A percentile compares a stretch with the other conserved stretches of the same genome.
Evolutionary conservation across 2,888 invertebrate species (phyloP).

Genomic region (Machimus atricapillus): DNA sequence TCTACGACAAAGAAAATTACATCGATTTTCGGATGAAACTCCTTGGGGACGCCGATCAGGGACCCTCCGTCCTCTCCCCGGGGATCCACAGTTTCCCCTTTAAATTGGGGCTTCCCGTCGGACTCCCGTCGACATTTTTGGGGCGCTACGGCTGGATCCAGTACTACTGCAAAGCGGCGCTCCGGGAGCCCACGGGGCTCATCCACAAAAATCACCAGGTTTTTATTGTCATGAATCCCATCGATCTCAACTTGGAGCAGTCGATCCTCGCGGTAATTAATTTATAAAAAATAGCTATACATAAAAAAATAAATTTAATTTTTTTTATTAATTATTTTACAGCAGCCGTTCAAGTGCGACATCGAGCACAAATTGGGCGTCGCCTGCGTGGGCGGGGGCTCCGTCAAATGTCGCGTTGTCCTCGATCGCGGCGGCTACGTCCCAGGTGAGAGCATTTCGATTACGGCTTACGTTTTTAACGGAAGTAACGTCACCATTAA

Average conservation of each 20-base stretch:
- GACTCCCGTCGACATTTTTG: conserved; percentile 89
- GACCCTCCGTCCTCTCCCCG: conserved; percentile 83
- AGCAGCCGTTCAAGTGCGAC: conserved; percentile 91
- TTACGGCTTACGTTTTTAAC: conserved; percentile 86
- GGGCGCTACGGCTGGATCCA: conserved; percentile 96
- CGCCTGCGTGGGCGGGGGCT: conserved; percentile 86
- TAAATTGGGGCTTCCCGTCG: conserved; percentile 87
- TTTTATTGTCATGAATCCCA: conserved; percentile 96
- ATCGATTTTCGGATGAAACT: conserved; percentile 94
- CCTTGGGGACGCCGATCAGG: conserved; percentile 86
- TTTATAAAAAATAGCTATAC: conserved; percentile 49
- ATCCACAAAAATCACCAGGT: conserved; percentile 96
- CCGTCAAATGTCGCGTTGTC: conserved; percentile 83
- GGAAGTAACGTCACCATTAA: conserved; percentile 85
- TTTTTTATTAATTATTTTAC: conserved; percentile 44
- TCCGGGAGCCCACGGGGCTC: conserved; percentile 82
- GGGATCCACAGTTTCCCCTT: conserved; percentile 96
- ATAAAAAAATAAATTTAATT: not conserved
- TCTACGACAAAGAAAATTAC: conserved; percentile 91
- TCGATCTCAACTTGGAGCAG: conserved; percentile 89
- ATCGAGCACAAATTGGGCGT: conserved; percentile 90
- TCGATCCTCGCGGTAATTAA: conserved; percentile 86
- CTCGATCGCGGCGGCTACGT: conserved; percentile 93
- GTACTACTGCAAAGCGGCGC: conserved; percentile 90
- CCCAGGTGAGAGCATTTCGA: conserved; percentile 89